Conservation (phyloP, 1,140 invertebrate genomes). For the Bradysia coprophila region DNA sequence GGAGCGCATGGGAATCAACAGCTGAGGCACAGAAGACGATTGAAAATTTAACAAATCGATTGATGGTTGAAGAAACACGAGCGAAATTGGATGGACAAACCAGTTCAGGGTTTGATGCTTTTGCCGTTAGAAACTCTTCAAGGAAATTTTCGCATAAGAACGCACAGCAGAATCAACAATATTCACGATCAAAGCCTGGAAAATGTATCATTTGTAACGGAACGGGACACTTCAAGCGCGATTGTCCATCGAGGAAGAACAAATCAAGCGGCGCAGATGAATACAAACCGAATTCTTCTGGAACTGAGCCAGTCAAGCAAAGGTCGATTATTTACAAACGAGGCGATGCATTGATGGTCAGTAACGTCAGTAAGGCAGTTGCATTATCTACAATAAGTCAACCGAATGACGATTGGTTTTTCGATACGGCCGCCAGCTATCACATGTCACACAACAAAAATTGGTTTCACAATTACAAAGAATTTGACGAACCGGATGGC, state of each 20-base stretch:
- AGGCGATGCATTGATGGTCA: background rate
- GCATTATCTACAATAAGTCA: too few relatives aligned
- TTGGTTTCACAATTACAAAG: background rate
- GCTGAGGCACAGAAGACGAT: conserved; percentile 3
- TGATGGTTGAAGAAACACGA: conserved; percentile 2
- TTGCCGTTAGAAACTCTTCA: background rate
- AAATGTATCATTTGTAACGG: background rate
- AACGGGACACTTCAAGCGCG: background rate
- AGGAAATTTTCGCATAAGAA: background rate
- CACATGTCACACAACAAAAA: background rate
- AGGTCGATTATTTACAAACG: background rate
- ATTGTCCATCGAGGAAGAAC: too few relatives aligned
- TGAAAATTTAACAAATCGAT: conserved; percentile 3
- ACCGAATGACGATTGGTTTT: background rate
- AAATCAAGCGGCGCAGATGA: too few relatives aligned
- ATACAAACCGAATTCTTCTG: too few relatives aligned
- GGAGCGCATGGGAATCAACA: conserved; percentile 3
- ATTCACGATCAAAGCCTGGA: background rate
- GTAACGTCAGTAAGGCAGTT: background rate
- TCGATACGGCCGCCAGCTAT: background rate
- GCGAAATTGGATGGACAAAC: background rate
- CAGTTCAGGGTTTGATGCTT: background rate
- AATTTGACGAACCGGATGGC: background rate
- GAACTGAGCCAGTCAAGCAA: background rate
- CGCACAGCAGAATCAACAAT: background rate